Evolutionary conservation across 1,140 invertebrate genomes (phyloP).

Genomic region (Drosophila watanabei): DNA sequence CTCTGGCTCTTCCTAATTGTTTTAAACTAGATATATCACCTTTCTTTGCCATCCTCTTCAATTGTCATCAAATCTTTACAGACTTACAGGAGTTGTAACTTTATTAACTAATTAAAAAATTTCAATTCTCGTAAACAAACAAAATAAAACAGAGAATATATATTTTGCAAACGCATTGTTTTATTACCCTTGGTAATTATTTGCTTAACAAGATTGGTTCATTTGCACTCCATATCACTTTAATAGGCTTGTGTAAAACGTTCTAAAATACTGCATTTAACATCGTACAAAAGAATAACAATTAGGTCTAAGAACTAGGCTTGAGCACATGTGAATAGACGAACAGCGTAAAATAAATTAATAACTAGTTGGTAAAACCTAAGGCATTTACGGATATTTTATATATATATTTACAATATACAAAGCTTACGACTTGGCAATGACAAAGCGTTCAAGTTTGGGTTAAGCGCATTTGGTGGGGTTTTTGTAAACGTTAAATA

Average conservation of each 20-base stretch:
- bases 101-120: too few species aligned
- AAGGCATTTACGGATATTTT: conserved; percentile 9
- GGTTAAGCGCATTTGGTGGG: conserved; percentile 72
- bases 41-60: too few species aligned
- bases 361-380: conserved; percentile 25
- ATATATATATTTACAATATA: conserved; percentile 16
- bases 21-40: too few species aligned
- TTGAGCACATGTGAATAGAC: conserved; percentile 43
- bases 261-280: conserved; percentile 76
- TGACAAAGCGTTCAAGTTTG: conserved; percentile 46
- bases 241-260: conserved; percentile 50
- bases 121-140: background rate
- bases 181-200: conserved; percentile 10
- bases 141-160: background rate
- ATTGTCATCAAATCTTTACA: too few species aligned
- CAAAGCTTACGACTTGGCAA: conserved; percentile 59
- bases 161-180: background rate
- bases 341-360: conserved; percentile 70
- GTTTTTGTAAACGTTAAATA: conserved; percentile 26
- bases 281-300: conserved; percentile 59
- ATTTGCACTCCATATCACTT: conserved; percentile 57
- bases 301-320: conserved; percentile 46
- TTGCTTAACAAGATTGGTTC: background rate
- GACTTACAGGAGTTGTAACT: too few species aligned
- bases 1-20: too few species aligned